Percentiles rank a stretch among this genome's conserved stretches.
Evolutionary conservation across 2,113 vertebrate genomes (phyloP).

Genomic region (Crotophaga sulcirostris): DNA sequence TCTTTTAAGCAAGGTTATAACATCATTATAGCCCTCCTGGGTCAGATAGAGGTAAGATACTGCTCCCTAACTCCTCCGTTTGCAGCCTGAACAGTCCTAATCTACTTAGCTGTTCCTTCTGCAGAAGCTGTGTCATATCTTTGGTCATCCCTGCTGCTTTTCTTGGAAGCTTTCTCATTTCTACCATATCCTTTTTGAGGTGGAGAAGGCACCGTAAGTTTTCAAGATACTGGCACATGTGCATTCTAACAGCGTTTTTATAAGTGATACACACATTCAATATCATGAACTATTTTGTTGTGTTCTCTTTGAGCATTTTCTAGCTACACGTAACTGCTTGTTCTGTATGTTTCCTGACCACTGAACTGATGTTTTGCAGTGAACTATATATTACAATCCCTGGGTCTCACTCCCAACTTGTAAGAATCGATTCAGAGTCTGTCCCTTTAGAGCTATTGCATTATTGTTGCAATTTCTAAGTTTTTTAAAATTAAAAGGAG

Average conservation of each 20-base stretch:
- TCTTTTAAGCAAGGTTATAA: background rate
- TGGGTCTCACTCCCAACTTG: background rate
- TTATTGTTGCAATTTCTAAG: background rate
- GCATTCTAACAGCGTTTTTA: background rate
- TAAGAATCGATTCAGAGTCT: background rate
- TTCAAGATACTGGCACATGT: background rate
- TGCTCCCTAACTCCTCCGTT: background rate
- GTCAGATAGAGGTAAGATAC: background rate
- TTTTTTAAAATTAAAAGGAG: background rate
- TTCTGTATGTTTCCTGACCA: background rate
- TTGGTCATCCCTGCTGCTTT: background rate
- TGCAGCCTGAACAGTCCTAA: background rate
- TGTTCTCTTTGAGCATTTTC: background rate
- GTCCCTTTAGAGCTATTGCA: background rate
- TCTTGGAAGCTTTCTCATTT: background rate
- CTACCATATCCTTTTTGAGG: background rate
- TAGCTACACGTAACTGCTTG: background rate
- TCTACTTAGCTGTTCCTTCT: background rate
- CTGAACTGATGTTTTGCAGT: background rate
- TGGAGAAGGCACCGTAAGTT: background rate
- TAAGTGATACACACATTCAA: fast-evolving
- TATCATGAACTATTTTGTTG: background rate
- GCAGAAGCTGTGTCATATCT: background rate
- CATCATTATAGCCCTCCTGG: background rate
- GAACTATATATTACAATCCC: background rate